Percentiles rank a stretch among this genome's conserved stretches.
phyloP scores from a whole-genome alignment of 2,797 vertebrate genomes.

The Adelosebastes latens region DNA sequence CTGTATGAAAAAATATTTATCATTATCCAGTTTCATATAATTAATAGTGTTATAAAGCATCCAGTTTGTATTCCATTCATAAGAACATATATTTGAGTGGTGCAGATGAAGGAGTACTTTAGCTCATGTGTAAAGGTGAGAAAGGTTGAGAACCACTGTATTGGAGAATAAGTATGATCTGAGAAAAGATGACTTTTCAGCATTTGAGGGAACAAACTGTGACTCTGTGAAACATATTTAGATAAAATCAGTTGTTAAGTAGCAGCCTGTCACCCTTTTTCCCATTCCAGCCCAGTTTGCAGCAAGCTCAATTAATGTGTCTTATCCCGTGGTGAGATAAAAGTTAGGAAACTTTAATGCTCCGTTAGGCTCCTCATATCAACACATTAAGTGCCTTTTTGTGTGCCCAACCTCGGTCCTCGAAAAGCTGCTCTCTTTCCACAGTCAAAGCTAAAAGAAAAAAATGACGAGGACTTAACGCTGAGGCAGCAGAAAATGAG shows the following conservation, averaged over 20 bases:
- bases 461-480: slow-evolving; percentile 48
- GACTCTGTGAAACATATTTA: background rate
- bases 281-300: background rate
- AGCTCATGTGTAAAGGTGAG: background rate
- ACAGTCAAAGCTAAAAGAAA: slow-evolving; percentile 33
- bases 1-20: background rate
- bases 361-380: slow-evolving; percentile 26
- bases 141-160: background rate
- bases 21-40: background rate
- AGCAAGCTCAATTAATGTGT: slow-evolving; percentile 16
- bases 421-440: slow-evolving; percentile 52
- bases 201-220: background rate
- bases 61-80: background rate
- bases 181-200: background rate
- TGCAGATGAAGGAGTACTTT: background rate
- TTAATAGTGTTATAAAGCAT: background rate
- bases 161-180: background rate
- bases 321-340: slow-evolving; percentile 22
- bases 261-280: background rate
- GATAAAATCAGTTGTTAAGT: slow-evolving; percentile 6
- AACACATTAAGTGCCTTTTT: slow-evolving; percentile 41
- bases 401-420: slow-evolving; percentile 7
- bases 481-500: slow-evolving; percentile 69
- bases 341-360: slow-evolving; percentile 37
- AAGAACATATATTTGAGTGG: background rate